phyloP scores from a whole-genome alignment of 2,888 invertebrate species.

The Chrysomela aeneicollis region DNA sequence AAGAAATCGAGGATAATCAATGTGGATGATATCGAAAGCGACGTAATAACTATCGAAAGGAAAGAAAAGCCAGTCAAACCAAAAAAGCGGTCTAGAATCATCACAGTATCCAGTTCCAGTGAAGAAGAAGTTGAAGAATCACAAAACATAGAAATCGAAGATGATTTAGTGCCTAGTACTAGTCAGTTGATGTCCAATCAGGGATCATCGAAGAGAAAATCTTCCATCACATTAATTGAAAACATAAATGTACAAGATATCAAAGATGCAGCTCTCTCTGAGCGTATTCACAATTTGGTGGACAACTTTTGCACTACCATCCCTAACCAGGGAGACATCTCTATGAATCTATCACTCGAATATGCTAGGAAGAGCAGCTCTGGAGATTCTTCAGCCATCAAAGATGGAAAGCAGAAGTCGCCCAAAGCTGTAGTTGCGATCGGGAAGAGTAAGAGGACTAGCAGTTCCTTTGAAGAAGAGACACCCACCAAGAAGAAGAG shows the following conservation, averaged over 20 bases:
- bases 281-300: constrained; percentile 50
- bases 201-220: constrained; percentile 30
- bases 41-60: constrained; percentile 36
- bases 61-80: constrained; percentile 32
- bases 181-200: background rate
- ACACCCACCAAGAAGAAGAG: constrained; percentile 11
- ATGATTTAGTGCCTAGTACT: background rate
- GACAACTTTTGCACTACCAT: constrained; percentile 47
- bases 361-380: constrained; percentile 26
- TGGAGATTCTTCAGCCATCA: constrained; percentile 1
- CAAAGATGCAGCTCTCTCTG: constrained; percentile 46
- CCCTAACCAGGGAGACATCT: constrained; percentile 32
- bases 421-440: background rate
- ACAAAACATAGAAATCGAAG: background rate
- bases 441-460: constrained; percentile 4
- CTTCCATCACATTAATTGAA: constrained; percentile 55
- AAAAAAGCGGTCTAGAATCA: constrained; percentile 39
- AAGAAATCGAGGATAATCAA: constrained; percentile 44
- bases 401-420: background rate
- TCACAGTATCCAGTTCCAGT: constrained; percentile 29
- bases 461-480: constrained; percentile 6
- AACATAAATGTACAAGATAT: constrained; percentile 50
- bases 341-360: constrained; percentile 52
- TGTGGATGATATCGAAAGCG: constrained; percentile 38
- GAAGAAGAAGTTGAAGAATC: constrained; percentile 15